Base-by-base conservation (phyloP, 2,797 vertebrate species). In the Rhynchonycteris naso region DNA sequence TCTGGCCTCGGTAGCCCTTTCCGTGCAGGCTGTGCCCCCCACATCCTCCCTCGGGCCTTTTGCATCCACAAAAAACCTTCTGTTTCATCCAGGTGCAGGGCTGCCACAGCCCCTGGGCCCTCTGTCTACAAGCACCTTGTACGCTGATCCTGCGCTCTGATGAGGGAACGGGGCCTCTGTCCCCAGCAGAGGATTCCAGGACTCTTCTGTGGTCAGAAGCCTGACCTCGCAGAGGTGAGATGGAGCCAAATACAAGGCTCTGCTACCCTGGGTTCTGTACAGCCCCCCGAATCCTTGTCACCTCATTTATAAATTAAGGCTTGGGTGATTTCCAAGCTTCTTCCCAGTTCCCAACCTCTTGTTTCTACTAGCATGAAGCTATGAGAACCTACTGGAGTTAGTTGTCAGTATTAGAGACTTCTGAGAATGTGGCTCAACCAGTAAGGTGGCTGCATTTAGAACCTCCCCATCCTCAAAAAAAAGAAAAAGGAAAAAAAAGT, bases 341-440 rank as follows among this genome's bases (percentile, higher is more conserved):
- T 91, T 93, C 88, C 81, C 84, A 81, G 72, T 30, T 68, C 92
- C 69, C 71, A 84, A 7, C 76, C 80, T 56, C 93, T 52, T 85
- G 86, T 74, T 87, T 47, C 87, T 87, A 26, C 56, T 54, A 69
- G 82, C 47, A 7, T 1, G 24, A 66, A 61, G 90, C 69, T 52
- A 19, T n/a, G 61, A 81, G 68, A 94, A 88, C 50, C 76, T 61
- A 52, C 72, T 59, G 81, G 84, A 72, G 59, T 58, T 15, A 18
- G 52, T 24, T 56, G 78, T 85, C 74, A 75, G 63, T 47, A 52
- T 71, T 71, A 80, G 80, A 80, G 43, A 58, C 71, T 69, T 61
- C 33, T 1, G 90, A 93, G 94, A 97, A 97, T 95, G 96, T 94
- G 76, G 93, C 76, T 75, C 35, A 26, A 97, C 96, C 54, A n/a